Conservation (phyloP, 1,140 invertebrate species). For the Rhopalosiphum padi region DNA sequence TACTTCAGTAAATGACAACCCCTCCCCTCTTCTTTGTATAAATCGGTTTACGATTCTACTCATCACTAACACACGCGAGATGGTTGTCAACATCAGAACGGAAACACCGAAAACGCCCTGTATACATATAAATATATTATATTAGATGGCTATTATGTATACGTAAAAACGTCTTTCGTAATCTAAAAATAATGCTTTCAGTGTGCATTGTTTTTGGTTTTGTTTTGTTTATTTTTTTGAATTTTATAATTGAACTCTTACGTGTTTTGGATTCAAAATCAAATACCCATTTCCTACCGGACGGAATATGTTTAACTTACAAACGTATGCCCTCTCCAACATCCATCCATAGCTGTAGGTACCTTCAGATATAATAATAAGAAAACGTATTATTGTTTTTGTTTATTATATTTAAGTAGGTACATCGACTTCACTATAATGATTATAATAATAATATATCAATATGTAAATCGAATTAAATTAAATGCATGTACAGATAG, state of each 20-base stretch:
- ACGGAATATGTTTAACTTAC: neutral
- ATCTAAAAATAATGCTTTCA: constrained; percentile 2
- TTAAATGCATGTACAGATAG: neutral
- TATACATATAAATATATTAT: neutral
- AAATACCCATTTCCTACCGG: neutral
- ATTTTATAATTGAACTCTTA: neutral
- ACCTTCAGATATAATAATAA: neutral
- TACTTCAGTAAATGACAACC: neutral
- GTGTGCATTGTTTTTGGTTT: neutral
- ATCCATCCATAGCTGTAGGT: neutral
- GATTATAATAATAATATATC: neutral
- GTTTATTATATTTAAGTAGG: neutral
- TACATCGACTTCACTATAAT: neutral
- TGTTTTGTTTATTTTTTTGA: neutral
- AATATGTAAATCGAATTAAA: neutral
- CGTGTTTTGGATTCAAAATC: constrained; percentile 8
- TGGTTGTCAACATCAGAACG: neutral
- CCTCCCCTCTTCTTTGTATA: neutral
- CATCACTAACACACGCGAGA: neutral
- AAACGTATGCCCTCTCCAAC: neutral
- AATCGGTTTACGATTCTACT: neutral
- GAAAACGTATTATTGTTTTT: neutral
- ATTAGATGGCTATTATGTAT: neutral
- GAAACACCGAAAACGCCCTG: neutral
- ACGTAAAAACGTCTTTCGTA: neutral